Base-by-base conservation (phyloP, 2,888 invertebrate species). In the Onchidella celtica region DNA sequence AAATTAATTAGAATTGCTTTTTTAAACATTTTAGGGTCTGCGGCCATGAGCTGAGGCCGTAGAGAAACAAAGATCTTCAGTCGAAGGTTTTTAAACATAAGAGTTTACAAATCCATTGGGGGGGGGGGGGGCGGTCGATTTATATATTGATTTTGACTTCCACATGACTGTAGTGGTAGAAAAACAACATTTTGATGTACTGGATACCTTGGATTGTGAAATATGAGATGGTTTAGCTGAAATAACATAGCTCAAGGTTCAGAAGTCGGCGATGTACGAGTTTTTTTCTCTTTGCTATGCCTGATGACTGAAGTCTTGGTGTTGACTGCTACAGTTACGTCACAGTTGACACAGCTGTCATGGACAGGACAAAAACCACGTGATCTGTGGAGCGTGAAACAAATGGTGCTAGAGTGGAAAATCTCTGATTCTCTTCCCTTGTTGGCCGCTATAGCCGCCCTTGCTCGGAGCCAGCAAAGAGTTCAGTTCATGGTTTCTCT, bases 281-380 rank as follows among this genome's bases (percentile, higher is more conserved):
- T 47, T 47, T 17, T 47, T 47, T 17, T 47, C 47, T 47, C 17
- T 47, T 17, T 47, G 6, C 17, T 47, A 6, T 17, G 9, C 17
- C 17, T 47, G 9, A 47, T 17, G 17, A 11, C 6, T 47, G 6
- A 11, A 17, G 47, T 17, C 9, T 47, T 47, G 47, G 9, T 17
- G 47, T 11, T 47, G 3, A 3, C 11, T n/a, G 21, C 17, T 2
- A 3, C 57, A 3, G 32, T 73, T 73, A 32, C 72, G 57, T 73
- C 72, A 73, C 21, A 55, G 72, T 73, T 73, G 55, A 59, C 59
- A 73, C 72, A 73, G 72, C 72, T 73, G 72, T 36, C 59, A 57
- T 29, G 65, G 17, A 14, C 24, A 65, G 17, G 32, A 27, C 17
- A n/a, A 65, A 27, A 27, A 32, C 65, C 4, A 2, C 17, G 32